A percentile compares a stretch with the other conserved stretches of the same genome.
phyloP scores from a whole-genome alignment of 2,888 invertebrate genomes.

The Polydrusus cervinus region DNA sequence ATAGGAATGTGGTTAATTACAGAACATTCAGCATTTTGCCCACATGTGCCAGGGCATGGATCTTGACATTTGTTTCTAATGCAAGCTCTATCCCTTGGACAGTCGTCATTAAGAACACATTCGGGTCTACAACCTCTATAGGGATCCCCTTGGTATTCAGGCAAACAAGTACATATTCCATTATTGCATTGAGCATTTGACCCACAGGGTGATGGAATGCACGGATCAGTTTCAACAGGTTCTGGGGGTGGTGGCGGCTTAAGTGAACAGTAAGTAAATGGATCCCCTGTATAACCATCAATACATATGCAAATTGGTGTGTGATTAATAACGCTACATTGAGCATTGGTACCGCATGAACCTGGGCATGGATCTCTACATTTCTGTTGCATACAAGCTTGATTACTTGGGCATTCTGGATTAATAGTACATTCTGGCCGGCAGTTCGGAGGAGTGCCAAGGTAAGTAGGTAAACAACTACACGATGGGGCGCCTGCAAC shows the following conservation, averaged over 20 bases:
- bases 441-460: conserved; percentile 85
- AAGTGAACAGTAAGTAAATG: conserved; percentile 80
- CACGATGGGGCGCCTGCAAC: conserved; percentile 82
- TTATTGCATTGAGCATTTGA: conserved; percentile 77
- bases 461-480: conserved; percentile 81
- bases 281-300: conserved; percentile 83
- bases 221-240: conserved; percentile 69
- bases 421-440: conserved; percentile 86
- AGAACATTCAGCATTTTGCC: conserved; percentile 81
- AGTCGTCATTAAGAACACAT: conserved; percentile 83
- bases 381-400: conserved; percentile 83
- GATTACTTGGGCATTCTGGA: conserved; percentile 82
- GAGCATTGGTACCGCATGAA: conserved; percentile 82
- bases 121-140: conserved; percentile 82
- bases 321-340: conserved; percentile 84
- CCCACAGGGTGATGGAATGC: conserved; percentile 81
- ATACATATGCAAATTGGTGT: conserved; percentile 84
- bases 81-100: conserved; percentile 80
- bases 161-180: conserved; percentile 81
- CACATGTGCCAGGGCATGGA: conserved; percentile 86
- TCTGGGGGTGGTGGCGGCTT: conserved; percentile 72
- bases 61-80: conserved; percentile 81
- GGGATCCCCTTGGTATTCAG: conserved; percentile 83
- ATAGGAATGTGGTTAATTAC: conserved; percentile 85
- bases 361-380: conserved; percentile 87